These are phyloP conservation scores for Berghia stephanieae DNA, from an alignment of 1,140 invertebrate genomes.

Conservation along the genomic window DNA sequence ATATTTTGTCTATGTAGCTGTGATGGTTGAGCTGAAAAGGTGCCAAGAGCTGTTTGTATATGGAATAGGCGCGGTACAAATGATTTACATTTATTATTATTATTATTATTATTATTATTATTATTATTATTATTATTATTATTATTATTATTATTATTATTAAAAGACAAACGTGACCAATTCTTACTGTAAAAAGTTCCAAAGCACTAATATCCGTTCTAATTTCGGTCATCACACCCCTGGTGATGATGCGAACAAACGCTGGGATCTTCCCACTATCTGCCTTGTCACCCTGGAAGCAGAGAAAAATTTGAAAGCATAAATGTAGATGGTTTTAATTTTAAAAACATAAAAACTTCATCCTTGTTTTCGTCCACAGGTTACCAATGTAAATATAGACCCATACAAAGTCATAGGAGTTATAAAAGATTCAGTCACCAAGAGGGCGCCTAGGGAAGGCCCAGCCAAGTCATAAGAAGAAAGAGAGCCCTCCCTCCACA, in stretches of 20 bases:
- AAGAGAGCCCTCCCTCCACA: not conserved
- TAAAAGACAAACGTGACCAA: not conserved
- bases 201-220: slow-evolving; percentile 52
- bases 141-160: no score
- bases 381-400: slow-evolving; percentile 60
- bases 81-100: no score
- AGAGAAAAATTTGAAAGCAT: not conserved
- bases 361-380: not conserved
- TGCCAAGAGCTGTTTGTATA: no score
- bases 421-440: slow-evolving; percentile 42
- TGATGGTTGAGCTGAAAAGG: no score
- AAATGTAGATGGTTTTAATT: not conserved
- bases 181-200: slow-evolving; percentile 56
- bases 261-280: slow-evolving; percentile 39
- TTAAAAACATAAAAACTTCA: not conserved
- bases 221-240: slow-evolving; percentile 49
- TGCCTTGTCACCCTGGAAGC: not conserved
- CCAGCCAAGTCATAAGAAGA: no score
- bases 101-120: no score
- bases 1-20: no score
- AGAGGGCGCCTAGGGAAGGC: slow-evolving; percentile 33
- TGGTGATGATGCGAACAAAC: slow-evolving; percentile 47
- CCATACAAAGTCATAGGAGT: slow-evolving; percentile 52
- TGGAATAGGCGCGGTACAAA: no score
- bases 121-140: no score